phyloP scores from a whole-genome alignment of 1,140 invertebrate species.

The Scylla paramamosain region DNA sequence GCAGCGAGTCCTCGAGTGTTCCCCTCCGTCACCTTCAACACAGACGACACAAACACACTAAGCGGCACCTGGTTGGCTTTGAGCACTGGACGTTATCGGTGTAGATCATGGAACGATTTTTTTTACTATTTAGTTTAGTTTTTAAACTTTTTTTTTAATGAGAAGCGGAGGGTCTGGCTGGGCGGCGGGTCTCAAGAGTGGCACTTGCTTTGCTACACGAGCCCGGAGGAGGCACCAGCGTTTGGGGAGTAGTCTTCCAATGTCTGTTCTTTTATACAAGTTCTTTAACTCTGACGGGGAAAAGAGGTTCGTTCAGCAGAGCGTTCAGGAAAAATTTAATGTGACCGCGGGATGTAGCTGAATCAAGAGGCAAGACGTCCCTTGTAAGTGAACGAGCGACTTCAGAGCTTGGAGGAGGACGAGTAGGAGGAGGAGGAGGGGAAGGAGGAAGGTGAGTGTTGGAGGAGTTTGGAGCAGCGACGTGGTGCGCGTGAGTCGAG shows the following conservation, averaged over 20 bases:
- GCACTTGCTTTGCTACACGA: constrained; percentile 49
- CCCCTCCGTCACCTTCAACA: constrained; percentile 49
- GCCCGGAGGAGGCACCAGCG: constrained; percentile 33
- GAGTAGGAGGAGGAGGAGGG: neutral
- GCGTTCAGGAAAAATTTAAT: neutral
- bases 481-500: constrained; percentile 70
- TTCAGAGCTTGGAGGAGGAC: constrained; percentile 40
- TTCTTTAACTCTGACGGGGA: neutral
- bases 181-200: neutral
- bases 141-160: neutral
- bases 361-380: constrained; percentile 30
- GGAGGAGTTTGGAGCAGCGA: constrained; percentile 67
- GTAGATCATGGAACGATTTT: constrained; percentile 59
- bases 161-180: constrained; percentile 27
- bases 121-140: neutral
- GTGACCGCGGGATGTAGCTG: constrained; percentile 4
- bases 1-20: neutral
- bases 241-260: neutral
- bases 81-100: constrained; percentile 70
- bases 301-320: neutral
- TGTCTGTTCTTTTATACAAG: neutral
- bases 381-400: constrained; percentile 31
- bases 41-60: constrained; percentile 57
- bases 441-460: constrained; percentile 26
- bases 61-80: constrained; percentile 71